phyloP scores from a whole-genome alignment of 2,888 invertebrate species.

The Cheilosia pagana region DNA sequence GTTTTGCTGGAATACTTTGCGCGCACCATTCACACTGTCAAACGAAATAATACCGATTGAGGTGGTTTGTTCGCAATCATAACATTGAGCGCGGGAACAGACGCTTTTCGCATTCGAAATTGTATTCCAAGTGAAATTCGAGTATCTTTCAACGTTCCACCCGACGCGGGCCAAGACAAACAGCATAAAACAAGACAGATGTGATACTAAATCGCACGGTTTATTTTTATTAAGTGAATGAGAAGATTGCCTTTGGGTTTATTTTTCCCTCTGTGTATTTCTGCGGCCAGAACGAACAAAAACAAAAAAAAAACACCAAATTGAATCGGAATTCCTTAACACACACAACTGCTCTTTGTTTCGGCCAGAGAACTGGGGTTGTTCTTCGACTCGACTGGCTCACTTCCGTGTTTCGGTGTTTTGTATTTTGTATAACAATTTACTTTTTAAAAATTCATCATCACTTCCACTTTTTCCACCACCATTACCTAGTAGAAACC shows the following conservation, averaged over 20 bases:
- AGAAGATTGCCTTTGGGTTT: slow-evolving; percentile 29
- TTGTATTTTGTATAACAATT: slow-evolving; percentile 23
- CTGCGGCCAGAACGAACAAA: slow-evolving; percentile 3
- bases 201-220: slow-evolving; percentile 34
- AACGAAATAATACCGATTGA: slow-evolving; percentile 37
- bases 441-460: slow-evolving; percentile 21
- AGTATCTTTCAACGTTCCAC: slow-evolving; percentile 20
- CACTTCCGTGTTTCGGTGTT: slow-evolving; percentile 47
- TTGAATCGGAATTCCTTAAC: slow-evolving; percentile 41
- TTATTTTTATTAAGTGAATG: slow-evolving; percentile 54
- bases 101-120: slow-evolving; percentile 14
- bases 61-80: slow-evolving; percentile 48
- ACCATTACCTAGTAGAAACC: not conserved
- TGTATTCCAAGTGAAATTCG: slow-evolving; percentile 33
- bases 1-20: slow-evolving; percentile 51
- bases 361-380: not conserved
- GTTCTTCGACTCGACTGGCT: slow-evolving; percentile 18
- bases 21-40: slow-evolving; percentile 51
- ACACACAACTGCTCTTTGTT: slow-evolving; percentile 29
- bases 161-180: slow-evolving; percentile 4
- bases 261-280: slow-evolving; percentile 13
- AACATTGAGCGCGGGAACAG: slow-evolving; percentile 51
- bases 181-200: slow-evolving; percentile 14
- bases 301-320: slow-evolving; percentile 15
- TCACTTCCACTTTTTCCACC: slow-evolving; percentile 35